Evolutionary conservation across 2,888 invertebrate genomes (phyloP).

Genomic region (Catocala nupta): DNA sequence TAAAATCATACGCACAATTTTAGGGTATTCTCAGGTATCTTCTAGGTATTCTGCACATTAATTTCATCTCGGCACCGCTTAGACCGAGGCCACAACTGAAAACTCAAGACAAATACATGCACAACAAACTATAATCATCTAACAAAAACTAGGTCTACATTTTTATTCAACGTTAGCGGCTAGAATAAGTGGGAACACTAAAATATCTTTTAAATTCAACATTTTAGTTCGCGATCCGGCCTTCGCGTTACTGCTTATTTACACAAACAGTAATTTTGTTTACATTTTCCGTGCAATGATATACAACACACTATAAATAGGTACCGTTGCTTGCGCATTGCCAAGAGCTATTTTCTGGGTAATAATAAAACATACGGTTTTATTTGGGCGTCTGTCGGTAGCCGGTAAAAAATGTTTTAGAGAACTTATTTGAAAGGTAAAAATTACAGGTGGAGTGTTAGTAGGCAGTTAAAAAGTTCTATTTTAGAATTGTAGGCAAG

Average conservation of each 20-base stretch:
- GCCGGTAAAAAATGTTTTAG: constrained; percentile 15
- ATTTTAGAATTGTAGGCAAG: background rate
- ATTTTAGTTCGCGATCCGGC: constrained; percentile 45
- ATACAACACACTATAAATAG: constrained; percentile 67
- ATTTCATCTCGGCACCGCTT: too few relatives aligned
- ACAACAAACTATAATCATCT: too few relatives aligned
- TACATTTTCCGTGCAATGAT: constrained; percentile 71
- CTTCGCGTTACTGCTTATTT: constrained; percentile 59
- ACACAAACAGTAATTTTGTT: constrained; percentile 74
- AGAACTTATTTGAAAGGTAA: constrained; percentile 1
- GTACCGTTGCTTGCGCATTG: constrained; percentile 47
- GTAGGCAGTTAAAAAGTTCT: background rate
- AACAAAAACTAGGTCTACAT: background rate
- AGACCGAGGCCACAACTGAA: too few relatives aligned
- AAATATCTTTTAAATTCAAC: constrained; percentile 26
- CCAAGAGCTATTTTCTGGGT: constrained; percentile 59
- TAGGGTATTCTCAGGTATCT: too few relatives aligned
- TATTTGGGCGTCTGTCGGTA: constrained; percentile 38
- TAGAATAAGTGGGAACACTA: constrained; percentile 19
- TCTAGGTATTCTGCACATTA: too few relatives aligned
- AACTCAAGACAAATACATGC: too few relatives aligned
- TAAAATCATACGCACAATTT: too few relatives aligned
- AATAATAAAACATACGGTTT: constrained; percentile 55
- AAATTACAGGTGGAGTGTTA: background rate
- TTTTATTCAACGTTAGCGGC: background rate